These are phyloP conservation scores for Thumatha senex DNA, from an alignment of 2,888 invertebrate genomes.

Conservation along the genomic window DNA sequence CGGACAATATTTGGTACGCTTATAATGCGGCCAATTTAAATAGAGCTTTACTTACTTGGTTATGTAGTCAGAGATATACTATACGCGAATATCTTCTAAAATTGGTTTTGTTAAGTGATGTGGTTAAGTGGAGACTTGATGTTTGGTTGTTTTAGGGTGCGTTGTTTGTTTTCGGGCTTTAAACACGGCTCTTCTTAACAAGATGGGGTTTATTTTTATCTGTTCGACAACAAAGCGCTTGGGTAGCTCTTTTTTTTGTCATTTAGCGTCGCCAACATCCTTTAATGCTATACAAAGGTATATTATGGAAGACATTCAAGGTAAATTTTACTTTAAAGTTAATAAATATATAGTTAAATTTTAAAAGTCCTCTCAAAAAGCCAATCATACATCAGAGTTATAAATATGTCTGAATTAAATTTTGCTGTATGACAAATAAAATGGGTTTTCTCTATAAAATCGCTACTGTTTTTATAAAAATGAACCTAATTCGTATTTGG, in stretches of 20 bases:
- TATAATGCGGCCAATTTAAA: constrained; percentile 59
- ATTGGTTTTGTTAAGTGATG: constrained; percentile 72
- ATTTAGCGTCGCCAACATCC: constrained; percentile 24
- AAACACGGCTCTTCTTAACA: constrained; percentile 73
- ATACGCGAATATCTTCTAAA: constrained; percentile 48
- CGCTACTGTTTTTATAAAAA: too few relatives aligned
- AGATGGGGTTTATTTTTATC: constrained; percentile 69
- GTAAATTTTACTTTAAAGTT: not conserved
- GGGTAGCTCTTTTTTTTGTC: constrained; percentile 42
- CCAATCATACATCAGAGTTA: too few relatives aligned
- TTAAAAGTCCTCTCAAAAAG: too few relatives aligned
- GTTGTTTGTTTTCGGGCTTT: constrained; percentile 69
- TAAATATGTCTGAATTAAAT: too few relatives aligned
- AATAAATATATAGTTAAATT: not conserved
- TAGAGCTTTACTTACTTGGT: constrained; percentile 43
- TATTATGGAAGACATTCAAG: too few relatives aligned
- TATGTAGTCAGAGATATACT: constrained; percentile 31
- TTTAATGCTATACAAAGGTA: constrained; percentile 21
- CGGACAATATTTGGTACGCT: constrained; percentile 61
- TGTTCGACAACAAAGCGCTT: constrained; percentile 43
- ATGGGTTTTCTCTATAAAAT: too few relatives aligned
- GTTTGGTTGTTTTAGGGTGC: constrained; percentile 78
- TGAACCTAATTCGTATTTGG: too few relatives aligned
- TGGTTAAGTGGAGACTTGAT: constrained; percentile 74
- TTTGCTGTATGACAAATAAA: too few relatives aligned